Evolutionary conservation across 1,140 invertebrate species (phyloP).

Genomic region (Acyrthosiphon pisum): DNA sequence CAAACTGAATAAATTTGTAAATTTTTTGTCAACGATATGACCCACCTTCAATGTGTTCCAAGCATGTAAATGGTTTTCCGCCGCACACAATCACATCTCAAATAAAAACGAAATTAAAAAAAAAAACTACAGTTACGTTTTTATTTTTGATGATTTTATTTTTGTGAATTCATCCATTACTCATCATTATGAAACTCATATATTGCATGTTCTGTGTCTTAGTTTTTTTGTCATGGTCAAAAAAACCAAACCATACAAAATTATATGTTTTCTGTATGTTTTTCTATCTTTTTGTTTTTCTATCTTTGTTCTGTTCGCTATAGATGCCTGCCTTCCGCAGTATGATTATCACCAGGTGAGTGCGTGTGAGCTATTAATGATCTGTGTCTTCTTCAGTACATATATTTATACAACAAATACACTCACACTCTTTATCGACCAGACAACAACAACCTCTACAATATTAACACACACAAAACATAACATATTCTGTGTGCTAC

Average conservation of each 20-base stretch:
- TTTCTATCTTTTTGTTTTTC: constrained; percentile 61
- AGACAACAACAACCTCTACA: constrained; percentile 35
- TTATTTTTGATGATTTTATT: constrained; percentile 38
- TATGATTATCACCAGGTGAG: constrained; percentile 68
- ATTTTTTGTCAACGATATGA: constrained; percentile 48
- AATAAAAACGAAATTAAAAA: constrained; percentile 20
- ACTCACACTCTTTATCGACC: constrained; percentile 26
- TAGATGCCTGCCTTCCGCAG: constrained; percentile 69
- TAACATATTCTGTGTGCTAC: constrained; percentile 14
- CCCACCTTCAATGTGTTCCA: constrained; percentile 53
- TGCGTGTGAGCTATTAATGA: constrained; percentile 60
- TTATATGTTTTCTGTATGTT: constrained; percentile 58
- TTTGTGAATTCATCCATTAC: constrained; percentile 43
- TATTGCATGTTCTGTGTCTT: constrained; percentile 49
- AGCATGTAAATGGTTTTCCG: constrained; percentile 49
- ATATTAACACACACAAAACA: constrained; percentile 27
- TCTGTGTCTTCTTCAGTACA: constrained; percentile 44
- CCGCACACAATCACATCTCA: constrained; percentile 10
- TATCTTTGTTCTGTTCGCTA: constrained; percentile 67
- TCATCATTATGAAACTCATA: constrained; percentile 32
- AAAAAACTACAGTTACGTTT: constrained; percentile 28
- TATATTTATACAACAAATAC: constrained; percentile 43
- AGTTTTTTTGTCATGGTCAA: constrained; percentile 51
- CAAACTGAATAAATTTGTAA: constrained; percentile 37
- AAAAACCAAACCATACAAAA: constrained; percentile 30